These are phyloP conservation scores for Erebia palarica DNA, from an alignment of 2,888 invertebrate genomes.

Conservation along the genomic window DNA sequence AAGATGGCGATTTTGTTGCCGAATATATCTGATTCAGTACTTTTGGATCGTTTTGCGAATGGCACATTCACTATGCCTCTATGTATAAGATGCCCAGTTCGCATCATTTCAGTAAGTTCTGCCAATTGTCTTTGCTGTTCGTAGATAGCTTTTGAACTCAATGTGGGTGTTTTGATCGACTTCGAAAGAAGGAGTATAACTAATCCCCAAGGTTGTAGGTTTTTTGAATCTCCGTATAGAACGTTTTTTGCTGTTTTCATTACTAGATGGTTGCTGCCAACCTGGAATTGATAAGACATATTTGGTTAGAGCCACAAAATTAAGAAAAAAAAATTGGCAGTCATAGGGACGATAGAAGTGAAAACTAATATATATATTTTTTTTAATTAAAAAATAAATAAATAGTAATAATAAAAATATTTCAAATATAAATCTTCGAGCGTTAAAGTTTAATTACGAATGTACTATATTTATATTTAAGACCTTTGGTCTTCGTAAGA, in stretches of 20 bases:
- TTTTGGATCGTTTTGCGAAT: conserved; percentile 79
- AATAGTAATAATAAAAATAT: too few species aligned
- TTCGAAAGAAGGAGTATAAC: conserved; percentile 92
- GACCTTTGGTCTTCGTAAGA: too few species aligned
- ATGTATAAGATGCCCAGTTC: conserved; percentile 92
- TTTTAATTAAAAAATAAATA: too few species aligned
- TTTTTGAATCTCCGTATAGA: conserved; percentile 91
- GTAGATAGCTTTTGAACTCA: conserved; percentile 83
- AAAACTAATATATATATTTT: too few species aligned
- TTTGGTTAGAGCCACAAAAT: neutral
- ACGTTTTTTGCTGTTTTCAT: conserved; percentile 93
- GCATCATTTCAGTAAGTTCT: conserved; percentile 93
- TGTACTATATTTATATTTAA: too few species aligned
- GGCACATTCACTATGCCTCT: conserved; percentile 81
- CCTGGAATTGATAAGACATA: conserved; percentile 55
- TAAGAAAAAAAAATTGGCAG: too few species aligned
- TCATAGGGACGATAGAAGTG: too few species aligned
- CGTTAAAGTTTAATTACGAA: too few species aligned
- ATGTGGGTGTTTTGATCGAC: conserved; percentile 84
- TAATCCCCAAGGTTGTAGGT: conserved; percentile 93
- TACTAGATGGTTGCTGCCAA: conserved; percentile 93
- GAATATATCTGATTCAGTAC: conserved; percentile 88
- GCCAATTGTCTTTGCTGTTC: conserved; percentile 73
- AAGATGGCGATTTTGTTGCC: conserved; percentile 94
- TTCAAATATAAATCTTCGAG: too few species aligned